Conservation (phyloP, 2,113 vertebrate genomes). For the Pogonocichla stellata region DNA sequence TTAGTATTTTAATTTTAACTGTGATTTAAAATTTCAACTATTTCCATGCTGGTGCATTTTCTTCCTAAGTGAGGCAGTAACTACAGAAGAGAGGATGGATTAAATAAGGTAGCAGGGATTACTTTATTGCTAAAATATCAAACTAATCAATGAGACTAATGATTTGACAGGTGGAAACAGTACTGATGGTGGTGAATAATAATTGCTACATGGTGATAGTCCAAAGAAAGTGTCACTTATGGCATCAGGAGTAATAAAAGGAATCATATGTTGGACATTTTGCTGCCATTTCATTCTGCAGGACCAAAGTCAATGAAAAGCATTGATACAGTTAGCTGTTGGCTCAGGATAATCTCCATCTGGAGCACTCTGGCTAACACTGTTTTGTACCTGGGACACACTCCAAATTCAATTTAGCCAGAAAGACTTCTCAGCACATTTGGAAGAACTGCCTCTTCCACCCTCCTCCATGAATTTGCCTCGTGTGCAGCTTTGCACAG, state of each 20-base stretch:
- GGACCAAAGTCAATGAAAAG: conserved; percentile 1
- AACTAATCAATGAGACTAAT: neutral
- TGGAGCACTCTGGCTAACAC: conserved; percentile 11
- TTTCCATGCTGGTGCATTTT: neutral
- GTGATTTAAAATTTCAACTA: neutral
- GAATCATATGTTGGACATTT: conserved; percentile 24
- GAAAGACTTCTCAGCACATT: conserved; percentile 8
- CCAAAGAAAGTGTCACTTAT: neutral
- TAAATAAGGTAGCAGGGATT: neutral
- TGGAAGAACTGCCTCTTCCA: neutral
- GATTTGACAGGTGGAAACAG: neutral
- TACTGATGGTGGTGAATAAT: neutral
- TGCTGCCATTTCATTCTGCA: neutral
- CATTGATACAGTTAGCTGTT: neutral
- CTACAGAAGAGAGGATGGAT: neutral
- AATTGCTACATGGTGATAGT: neutral
- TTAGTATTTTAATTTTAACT: neutral
- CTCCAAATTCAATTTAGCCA: conserved; percentile 22
- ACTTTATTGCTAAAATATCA: neutral
- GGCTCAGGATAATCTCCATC: neutral
- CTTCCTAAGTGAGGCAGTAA: neutral
- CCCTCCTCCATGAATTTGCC: neutral
- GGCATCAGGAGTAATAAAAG: conserved; percentile 2
- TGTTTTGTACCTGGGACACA: neutral
- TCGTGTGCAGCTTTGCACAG: neutral